Percentiles rank a stretch among this genome's conserved stretches.
phyloP scores from a whole-genome alignment of 2,113 vertebrate species.

The Orientallactaga bullata region DNA sequence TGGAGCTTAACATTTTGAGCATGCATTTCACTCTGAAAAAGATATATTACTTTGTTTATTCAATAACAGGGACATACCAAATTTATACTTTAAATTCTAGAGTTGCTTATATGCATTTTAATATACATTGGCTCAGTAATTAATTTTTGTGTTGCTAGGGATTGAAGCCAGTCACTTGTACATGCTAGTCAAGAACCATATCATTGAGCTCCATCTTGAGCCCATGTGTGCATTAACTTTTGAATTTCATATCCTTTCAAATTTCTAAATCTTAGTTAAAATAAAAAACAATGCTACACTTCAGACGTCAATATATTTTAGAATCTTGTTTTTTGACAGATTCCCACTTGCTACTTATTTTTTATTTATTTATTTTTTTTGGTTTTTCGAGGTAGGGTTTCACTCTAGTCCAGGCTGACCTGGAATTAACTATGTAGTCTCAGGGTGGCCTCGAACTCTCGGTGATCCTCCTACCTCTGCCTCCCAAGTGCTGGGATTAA shows the following conservation, averaged over 20 bases:
- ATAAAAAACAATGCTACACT: slow-evolving; percentile 6
- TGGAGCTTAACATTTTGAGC: slow-evolving; percentile 90
- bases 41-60: slow-evolving; percentile 67
- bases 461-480: too few relatives aligned
- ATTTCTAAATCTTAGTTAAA: slow-evolving; percentile 36
- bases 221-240: background rate
- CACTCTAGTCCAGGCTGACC: too few relatives aligned
- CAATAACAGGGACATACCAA: slow-evolving; percentile 34
- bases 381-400: too few relatives aligned
- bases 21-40: slow-evolving; percentile 92
- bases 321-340: background rate
- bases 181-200: background rate
- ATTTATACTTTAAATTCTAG: slow-evolving; percentile 41
- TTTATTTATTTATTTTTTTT: too few relatives aligned
- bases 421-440: too few relatives aligned
- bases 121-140: background rate
- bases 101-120: background rate
- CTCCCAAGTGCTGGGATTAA: too few relatives aligned
- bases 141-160: background rate
- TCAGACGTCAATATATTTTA: slow-evolving; percentile 49
- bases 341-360: background rate
- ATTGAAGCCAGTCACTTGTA: background rate
- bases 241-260: slow-evolving; percentile 49
- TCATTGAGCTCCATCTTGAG: background rate
- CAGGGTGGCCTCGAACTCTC: too few relatives aligned